A percentile compares a stretch with the other conserved stretches of the same genome.
Evolutionary conservation across 2,888 invertebrate genomes (phyloP).

Genomic region (Ectemnius lituratus): DNA sequence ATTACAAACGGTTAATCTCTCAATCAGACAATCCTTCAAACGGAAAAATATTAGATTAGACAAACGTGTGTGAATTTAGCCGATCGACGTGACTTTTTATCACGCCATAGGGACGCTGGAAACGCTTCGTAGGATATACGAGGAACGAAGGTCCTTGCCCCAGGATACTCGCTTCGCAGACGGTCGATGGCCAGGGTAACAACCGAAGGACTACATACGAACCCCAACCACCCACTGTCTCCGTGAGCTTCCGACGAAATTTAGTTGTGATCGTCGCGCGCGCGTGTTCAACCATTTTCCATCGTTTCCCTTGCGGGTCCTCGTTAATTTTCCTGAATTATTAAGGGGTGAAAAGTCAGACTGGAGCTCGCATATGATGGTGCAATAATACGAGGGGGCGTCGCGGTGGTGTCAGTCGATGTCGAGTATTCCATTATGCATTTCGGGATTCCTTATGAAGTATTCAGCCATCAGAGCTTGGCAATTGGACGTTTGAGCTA

Average conservation of each 20-base stretch:
- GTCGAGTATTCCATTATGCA: not conserved
- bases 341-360: not conserved
- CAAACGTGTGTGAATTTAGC: too few relatives aligned
- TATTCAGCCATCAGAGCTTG: not conserved
- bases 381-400: too few relatives aligned
- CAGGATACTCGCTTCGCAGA: constrained; percentile 68
- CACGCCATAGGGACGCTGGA: constrained; percentile 31
- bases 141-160: constrained; percentile 72
- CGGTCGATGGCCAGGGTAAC: constrained; percentile 75
- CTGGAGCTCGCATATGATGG: not conserved
- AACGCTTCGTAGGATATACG: constrained; percentile 50
- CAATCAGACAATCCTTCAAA: too few relatives aligned
- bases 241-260: too few relatives aligned
- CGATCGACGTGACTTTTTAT: not conserved
- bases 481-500: not conserved
- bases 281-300: not conserved
- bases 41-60: too few relatives aligned
- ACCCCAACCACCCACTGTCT: constrained; percentile 19
- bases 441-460: not conserved
- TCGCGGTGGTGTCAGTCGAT: not conserved
- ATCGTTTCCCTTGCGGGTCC: not conserved
- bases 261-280: not conserved
- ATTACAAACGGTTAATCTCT: too few relatives aligned
- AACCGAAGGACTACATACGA: constrained; percentile 64
- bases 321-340: not conserved